Evolutionary conservation across 64 coral and sea anemone species (phyloP).

Genomic region (Trachythela sp.): DNA sequence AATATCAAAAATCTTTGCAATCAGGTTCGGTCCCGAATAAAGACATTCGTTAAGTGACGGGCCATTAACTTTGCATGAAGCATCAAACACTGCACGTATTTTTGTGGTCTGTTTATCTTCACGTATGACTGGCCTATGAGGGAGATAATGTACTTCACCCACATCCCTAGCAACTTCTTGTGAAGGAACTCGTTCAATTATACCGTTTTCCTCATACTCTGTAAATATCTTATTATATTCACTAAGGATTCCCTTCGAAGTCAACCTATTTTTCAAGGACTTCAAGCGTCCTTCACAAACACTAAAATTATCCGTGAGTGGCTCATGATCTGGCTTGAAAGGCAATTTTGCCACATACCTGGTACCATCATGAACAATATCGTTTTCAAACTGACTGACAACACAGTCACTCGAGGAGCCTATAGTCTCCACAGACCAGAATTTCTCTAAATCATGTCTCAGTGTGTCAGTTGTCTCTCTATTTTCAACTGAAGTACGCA

Average conservation of each 20-base stretch:
- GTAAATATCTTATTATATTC: background rate
- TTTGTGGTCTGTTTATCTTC: background rate
- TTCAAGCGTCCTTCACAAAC: background rate
- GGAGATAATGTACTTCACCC: background rate
- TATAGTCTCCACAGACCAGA: too few relatives aligned
- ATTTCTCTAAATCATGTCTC: too few relatives aligned
- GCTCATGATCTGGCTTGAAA: too few relatives aligned
- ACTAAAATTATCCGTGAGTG: too few relatives aligned
- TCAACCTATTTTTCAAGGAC: background rate
- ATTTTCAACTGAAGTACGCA: too few relatives aligned
- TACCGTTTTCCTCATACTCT: background rate
- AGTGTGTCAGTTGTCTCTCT: too few relatives aligned
- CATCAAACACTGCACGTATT: background rate
- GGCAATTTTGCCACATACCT: too few relatives aligned
- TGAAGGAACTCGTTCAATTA: conserved; percentile 1
- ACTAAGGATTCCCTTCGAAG: background rate
- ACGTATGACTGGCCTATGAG: background rate
- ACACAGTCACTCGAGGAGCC: too few relatives aligned
- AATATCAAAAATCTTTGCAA: background rate
- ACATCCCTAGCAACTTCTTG: background rate
- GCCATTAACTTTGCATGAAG: background rate
- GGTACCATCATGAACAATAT: too few relatives aligned
- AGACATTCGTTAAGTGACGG: background rate
- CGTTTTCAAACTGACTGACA: too few relatives aligned
- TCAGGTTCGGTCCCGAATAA: background rate